Evolutionary conservation across 2,888 invertebrate genomes (phyloP).

Genomic region (Timandra comae): DNA sequence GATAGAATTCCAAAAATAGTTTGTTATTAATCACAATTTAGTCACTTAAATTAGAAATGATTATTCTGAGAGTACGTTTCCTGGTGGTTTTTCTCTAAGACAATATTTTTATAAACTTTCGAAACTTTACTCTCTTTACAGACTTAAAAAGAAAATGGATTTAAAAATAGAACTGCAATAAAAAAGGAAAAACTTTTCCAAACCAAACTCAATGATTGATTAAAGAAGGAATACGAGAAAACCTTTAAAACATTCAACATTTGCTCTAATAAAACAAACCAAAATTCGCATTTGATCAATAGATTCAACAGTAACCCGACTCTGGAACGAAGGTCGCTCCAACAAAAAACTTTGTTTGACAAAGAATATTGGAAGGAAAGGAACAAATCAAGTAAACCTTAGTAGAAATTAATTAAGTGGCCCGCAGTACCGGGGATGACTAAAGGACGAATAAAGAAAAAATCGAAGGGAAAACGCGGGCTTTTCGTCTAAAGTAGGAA

Average conservation of each 20-base stretch:
- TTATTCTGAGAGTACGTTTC: too few species aligned
- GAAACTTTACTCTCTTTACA: too few species aligned
- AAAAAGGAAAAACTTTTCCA: too few species aligned
- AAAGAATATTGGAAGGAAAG: slow-evolving; percentile 27
- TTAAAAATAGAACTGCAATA: too few species aligned
- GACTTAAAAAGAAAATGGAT: too few species aligned
- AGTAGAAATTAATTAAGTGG: slow-evolving; percentile 61
- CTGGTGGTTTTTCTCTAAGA: too few species aligned
- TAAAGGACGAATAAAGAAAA: slow-evolving; percentile 32
- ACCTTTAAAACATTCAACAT: slow-evolving; percentile 1
- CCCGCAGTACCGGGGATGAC: slow-evolving; percentile 35
- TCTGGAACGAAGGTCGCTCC: slow-evolving; percentile 16
- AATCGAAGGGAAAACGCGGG: slow-evolving; percentile 37
- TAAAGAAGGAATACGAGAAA: too few species aligned
- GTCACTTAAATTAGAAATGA: too few species aligned
- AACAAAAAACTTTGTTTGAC: slow-evolving; percentile 29
- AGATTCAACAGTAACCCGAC: slow-evolving; percentile 14
- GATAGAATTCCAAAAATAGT: too few species aligned
- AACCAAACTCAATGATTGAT: too few species aligned
- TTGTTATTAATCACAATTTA: too few species aligned
- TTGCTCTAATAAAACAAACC: slow-evolving; percentile 5
- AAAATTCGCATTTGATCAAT: slow-evolving; percentile 11
- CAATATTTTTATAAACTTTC: too few species aligned
- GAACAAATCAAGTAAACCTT: slow-evolving; percentile 32
- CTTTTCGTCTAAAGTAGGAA: slow-evolving; percentile 47